These are phyloP conservation scores for Scolanthus callimorphus DNA, from an alignment of 92 coral and sea anemone species.

Conservation along the genomic window DNA sequence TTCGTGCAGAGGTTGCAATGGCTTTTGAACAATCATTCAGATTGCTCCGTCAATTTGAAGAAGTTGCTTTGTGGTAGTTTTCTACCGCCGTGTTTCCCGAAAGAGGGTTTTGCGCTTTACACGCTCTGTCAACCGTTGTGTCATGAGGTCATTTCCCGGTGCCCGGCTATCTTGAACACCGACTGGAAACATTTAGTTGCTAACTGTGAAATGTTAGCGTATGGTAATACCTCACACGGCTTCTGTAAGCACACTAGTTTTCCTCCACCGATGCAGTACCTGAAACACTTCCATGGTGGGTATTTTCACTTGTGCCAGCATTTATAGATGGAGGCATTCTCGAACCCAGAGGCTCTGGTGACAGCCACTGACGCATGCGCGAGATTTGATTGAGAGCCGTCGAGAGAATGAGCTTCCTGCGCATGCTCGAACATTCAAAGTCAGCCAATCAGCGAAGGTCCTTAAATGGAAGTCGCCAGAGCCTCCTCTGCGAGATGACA, in stretches of 20 bases:
- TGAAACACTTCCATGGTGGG: constrained; percentile 9
- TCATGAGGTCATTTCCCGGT: constrained; percentile 18
- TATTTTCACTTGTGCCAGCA: too few relatives aligned
- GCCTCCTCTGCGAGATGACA: too few relatives aligned
- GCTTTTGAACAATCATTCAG: constrained; percentile 19
- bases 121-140: constrained; percentile 67
- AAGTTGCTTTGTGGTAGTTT: constrained; percentile 54
- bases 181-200: constrained; percentile 3
- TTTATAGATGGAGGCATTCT: too few relatives aligned
- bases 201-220: constrained; percentile 39
- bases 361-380: too few relatives aligned
- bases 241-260: constrained; percentile 44
- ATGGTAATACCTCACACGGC: constrained; percentile 26
- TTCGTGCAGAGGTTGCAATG: neutral
- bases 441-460: too few relatives aligned
- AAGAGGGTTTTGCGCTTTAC: constrained; percentile 39
- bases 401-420: too few relatives aligned
- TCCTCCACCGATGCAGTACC: constrained; percentile 62
- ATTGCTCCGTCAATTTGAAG: constrained; percentile 33
- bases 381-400: too few relatives aligned
- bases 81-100: constrained; percentile 63
- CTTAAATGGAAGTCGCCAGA: too few relatives aligned
- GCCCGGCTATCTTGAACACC: constrained; percentile 26
- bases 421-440: too few relatives aligned
- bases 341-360: too few relatives aligned